Percentiles rank a stretch among this genome's conserved stretches.
These are phyloP conservation scores for Leptinotarsa juncta DNA, from an alignment of 2,888 invertebrate species.

Conservation along the genomic window DNA sequence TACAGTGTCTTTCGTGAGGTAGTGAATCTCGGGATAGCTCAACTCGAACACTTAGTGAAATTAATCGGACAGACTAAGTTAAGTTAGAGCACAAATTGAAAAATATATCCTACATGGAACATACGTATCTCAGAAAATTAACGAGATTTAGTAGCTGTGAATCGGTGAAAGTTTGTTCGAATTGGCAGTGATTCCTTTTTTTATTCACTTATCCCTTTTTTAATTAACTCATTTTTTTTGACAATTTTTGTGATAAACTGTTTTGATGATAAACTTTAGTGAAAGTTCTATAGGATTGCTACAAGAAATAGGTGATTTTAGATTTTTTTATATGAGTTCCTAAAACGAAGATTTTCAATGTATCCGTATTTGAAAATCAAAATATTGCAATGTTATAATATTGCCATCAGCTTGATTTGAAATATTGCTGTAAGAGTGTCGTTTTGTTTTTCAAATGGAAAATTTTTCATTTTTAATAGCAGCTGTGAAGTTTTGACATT, in stretches of 20 bases:
- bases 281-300: constrained; percentile 2
- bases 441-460: no score
- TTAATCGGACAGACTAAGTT: constrained; percentile 63
- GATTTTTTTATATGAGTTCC: constrained; percentile 10
- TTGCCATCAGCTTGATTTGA: no score
- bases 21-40: constrained; percentile 62
- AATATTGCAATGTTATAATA: no score
- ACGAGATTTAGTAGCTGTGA: constrained; percentile 44
- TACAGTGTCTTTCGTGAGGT: constrained; percentile 52
- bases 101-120: constrained; percentile 61
- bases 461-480: no score
- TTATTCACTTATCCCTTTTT: constrained; percentile 24
- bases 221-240: constrained; percentile 16
- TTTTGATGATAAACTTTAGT: constrained; percentile 25
- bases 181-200: constrained; percentile 43
- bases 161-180: constrained; percentile 38
- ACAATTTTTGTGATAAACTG: neutral
- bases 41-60: constrained; percentile 64
- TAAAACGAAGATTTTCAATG: no score
- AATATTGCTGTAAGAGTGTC: no score
- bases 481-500: no score
- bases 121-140: constrained; percentile 54
- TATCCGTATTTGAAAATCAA: no score
- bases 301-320: constrained; percentile 31
- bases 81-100: constrained; percentile 60